A percentile compares a stretch with the other conserved stretches of the same genome.
Conservation (phyloP, 2,797 vertebrate genomes). For the Parotocinclus haroldoi region DNA sequence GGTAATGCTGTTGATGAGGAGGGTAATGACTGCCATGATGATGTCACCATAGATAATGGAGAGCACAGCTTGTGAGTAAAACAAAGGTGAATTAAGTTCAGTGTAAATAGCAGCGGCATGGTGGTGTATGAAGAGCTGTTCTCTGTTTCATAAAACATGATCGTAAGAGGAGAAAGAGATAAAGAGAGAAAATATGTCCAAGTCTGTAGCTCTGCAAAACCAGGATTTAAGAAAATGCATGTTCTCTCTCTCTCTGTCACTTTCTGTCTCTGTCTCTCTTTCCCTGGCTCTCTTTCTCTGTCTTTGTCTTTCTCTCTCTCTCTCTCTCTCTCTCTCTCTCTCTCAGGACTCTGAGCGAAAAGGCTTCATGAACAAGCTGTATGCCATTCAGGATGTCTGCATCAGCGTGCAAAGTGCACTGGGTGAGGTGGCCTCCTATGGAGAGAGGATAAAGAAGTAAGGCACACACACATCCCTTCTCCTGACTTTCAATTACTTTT, state of each 20-base stretch:
- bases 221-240: conserved; percentile 51
- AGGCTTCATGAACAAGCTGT: conserved; percentile 97
- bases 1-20: conserved; percentile 59
- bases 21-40: conserved; percentile 63
- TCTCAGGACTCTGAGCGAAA: conserved; percentile 94
- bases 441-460: conserved; percentile 98
- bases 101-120: conserved; percentile 50
- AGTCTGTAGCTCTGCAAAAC: not conserved
- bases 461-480: conserved; percentile 56
- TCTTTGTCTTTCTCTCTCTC: too few relatives aligned
- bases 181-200: conserved; percentile 1
- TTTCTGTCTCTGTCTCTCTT: conserved; percentile 11
- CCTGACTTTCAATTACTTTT: too few relatives aligned
- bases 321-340: conserved; percentile 27
- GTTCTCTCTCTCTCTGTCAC: conserved; percentile 35
- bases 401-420: conserved; percentile 94
- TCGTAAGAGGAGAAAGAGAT: conserved; percentile 52
- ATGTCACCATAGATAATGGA: conserved; percentile 67
- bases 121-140: conserved; percentile 16
- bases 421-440: conserved; percentile 93
- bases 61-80: conserved; percentile 51
- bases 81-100: conserved; percentile 37
- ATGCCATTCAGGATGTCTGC: conserved; percentile 97
- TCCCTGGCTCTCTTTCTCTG: conserved; percentile 57
- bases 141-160: conserved; percentile 49